Evolutionary conservation across 35 echinoderm and acorn worm genomes (phyloP), one percentile per base, ranked within the genome.

Genomic region (Chiridota heheva): DNA sequence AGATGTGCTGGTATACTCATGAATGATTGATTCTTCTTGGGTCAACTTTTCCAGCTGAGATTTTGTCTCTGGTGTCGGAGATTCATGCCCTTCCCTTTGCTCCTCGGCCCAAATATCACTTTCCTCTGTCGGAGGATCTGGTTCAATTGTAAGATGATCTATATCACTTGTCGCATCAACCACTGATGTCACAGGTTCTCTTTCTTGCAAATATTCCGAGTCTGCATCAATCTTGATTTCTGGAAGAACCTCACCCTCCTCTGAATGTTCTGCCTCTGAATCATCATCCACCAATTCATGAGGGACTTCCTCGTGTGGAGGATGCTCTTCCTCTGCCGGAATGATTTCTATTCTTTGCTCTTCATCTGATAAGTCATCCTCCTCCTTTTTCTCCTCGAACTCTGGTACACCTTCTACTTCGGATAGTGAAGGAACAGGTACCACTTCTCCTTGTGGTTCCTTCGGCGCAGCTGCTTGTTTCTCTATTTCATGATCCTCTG

Each of bases 51-150:
- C n/a, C n/a, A n/a, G n/a, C n/a, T n/a, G n/a, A n/a, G n/a, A n/a
- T n/a, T n/a, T n/a, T n/a, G n/a, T n/a, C n/a, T n/a, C n/a, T n/a
- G n/a, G n/a, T n/a, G n/a, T n/a, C n/a, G n/a, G n/a, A n/a, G n/a
- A n/a, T n/a, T n/a, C n/a, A n/a, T n/a, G n/a, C n/a, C n/a, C n/a
- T 79, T 44, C 58, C 62, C 40, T 29, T 27, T 26, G 63, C 58
- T 78, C 75, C 38, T 87, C 59, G 29, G 42, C 33, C 20, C 51
- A 78, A 24, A 78, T 33, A 62, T 87, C 85, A 80, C 85, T 87
- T 42, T 87, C 75, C 69, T 87, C 75, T 36, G 85, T 87, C 58
- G 72, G 72, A 30, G 85, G 85, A 81, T 87, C 85, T 29, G 85
- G 85, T 36, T 87, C 85, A 26, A 87, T 72, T 18, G 70, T 34